A percentile compares a stretch with the other conserved stretches of the same genome.
Evolutionary conservation across 2,888 invertebrate genomes (phyloP).

Genomic region (Margaritifera margaritifera): DNA sequence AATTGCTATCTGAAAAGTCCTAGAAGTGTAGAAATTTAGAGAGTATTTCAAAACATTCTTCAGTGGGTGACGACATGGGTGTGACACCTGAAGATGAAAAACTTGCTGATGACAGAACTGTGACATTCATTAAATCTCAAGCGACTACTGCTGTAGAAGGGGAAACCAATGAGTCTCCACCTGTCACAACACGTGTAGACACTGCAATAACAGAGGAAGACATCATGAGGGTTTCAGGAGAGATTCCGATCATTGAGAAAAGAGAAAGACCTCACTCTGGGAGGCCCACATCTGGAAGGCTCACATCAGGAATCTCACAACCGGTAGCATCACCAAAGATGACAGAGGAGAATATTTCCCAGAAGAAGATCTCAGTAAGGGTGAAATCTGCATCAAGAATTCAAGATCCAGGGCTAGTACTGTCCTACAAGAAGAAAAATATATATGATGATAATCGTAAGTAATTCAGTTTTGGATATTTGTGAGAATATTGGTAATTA

Average conservation of each 20-base stretch:
- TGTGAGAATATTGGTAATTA: too few relatives aligned
- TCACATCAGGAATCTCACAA: conserved; percentile 8
- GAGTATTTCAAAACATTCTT: too few relatives aligned
- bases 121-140: conserved; percentile 19
- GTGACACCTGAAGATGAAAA: background rate
- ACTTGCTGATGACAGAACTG: conserved; percentile 24
- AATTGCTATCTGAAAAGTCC: too few relatives aligned
- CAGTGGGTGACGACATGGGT: too few relatives aligned
- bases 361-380: background rate
- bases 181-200: conserved; percentile 14
- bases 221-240: conserved; percentile 46
- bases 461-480: background rate
- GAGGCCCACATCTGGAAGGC: conserved; percentile 13
- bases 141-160: conserved; percentile 7
- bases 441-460: conserved; percentile 64
- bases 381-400: conserved; percentile 7
- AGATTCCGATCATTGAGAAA: conserved; percentile 52
- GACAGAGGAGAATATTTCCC: conserved; percentile 22
- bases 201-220: conserved; percentile 37
- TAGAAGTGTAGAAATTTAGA: too few relatives aligned
- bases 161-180: conserved; percentile 3
- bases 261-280: conserved; percentile 24
- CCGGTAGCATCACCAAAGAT: conserved; percentile 11
- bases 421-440: conserved; percentile 59
- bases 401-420: conserved; percentile 35